These are phyloP conservation scores for Cyprinus carpio DNA, from an alignment of 2,113 vertebrate species.

Conservation along the genomic window DNA sequence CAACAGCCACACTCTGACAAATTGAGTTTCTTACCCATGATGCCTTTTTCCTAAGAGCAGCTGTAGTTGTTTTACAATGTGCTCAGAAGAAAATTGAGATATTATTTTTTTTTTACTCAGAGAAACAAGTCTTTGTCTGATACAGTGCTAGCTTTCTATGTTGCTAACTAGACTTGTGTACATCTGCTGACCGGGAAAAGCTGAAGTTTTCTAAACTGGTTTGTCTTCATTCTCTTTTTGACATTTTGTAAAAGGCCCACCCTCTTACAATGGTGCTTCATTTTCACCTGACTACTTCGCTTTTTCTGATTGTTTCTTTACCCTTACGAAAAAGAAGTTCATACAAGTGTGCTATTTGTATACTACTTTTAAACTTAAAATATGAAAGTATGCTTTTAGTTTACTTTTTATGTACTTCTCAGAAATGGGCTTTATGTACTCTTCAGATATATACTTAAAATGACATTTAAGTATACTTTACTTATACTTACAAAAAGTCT, in stretches of 20 bases:
- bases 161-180: background rate
- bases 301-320: background rate
- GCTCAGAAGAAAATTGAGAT: background rate
- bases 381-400: too few relatives aligned
- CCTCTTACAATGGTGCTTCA: conserved; percentile 10
- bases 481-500: too few relatives aligned
- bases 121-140: background rate
- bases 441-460: too few relatives aligned
- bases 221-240: conserved; percentile 45
- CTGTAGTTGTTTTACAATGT: background rate
- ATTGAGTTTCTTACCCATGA: conserved; percentile 18
- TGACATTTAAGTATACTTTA: too few relatives aligned
- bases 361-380: too few relatives aligned
- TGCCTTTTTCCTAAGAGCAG: background rate
- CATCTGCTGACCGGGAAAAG: background rate
- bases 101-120: background rate
- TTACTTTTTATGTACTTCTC: too few relatives aligned
- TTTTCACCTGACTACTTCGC: background rate
- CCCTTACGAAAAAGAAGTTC: too few relatives aligned
- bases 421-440: too few relatives aligned
- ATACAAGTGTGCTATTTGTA: too few relatives aligned
- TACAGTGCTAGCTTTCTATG: background rate
- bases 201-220: conserved; percentile 39
- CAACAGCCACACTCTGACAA: background rate
- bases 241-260: background rate